Evolutionary conservation across 2,888 invertebrate genomes (phyloP).

Genomic region (Lydus trimaculatus): DNA sequence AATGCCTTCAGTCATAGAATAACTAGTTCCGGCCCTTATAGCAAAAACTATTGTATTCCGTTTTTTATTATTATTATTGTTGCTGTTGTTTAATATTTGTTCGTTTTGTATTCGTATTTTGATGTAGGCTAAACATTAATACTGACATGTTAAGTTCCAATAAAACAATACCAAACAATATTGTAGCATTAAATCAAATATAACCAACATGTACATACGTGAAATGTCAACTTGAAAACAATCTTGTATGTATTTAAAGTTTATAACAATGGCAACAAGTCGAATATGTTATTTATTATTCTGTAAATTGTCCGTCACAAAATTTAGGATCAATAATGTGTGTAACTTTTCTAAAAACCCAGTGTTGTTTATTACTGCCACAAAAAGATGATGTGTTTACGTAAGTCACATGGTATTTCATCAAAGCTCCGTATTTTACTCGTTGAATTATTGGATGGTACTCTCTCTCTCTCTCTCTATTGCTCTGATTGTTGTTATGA

Average conservation of each 20-base stretch:
- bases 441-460: too few species aligned
- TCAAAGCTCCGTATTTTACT: too few species aligned
- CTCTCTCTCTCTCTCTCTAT: too few species aligned
- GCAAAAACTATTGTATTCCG: neutral
- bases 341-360: too few species aligned
- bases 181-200: conserved; percentile 1
- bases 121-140: neutral
- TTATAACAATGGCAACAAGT: conserved; percentile 2
- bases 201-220: neutral
- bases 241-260: neutral
- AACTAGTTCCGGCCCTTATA: conserved; percentile 2
- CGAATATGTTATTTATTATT: neutral
- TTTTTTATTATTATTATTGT: neutral
- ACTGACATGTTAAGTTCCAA: neutral
- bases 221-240: conserved; percentile 5
- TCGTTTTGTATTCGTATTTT: neutral
- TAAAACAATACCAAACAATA: neutral
- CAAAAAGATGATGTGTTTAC: too few species aligned
- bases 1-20: neutral
- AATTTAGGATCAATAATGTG: too few species aligned
- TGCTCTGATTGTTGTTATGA: neutral
- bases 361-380: too few species aligned
- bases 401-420: too few species aligned
- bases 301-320: too few species aligned
- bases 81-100: neutral